Evolutionary conservation across 2,888 invertebrate species (phyloP), one percentile per base, ranked within the genome.

Genomic region (Microplitis deprimator): DNA sequence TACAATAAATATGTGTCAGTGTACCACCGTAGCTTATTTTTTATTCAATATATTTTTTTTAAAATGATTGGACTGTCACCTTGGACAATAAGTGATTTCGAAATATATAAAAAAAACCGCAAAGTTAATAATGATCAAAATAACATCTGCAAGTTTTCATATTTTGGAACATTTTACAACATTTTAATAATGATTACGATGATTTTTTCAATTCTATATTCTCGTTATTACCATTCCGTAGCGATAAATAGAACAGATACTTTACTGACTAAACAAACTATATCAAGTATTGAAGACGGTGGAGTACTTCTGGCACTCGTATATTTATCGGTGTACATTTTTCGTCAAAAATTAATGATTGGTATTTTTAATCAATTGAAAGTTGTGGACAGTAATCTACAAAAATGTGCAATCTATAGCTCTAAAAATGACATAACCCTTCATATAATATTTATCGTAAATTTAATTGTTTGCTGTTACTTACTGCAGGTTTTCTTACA

Each of bases 161-260:
- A 13, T 7, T 13, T 50, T 7, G 50, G 50, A 50, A 10, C 2
- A 13, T 50, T 50, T 5, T 50, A 50, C 50, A 50, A 50, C 50
- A 50, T 50, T 50, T 50, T 50, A 5, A 4, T 50, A 50, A 50
- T 50, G 6, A 50, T 7, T 8, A 10, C 1, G 50, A 50, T 10
- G 13, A 13, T 50, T 50, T 5, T 1, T 4, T 50, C 50, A 50
- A 1, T 50, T 50, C 0, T 10, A 10, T 8, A 50, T 50, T 4
- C 1, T 3, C 1, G 4, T 2, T 20, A 20, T 20, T 0, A 20
- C 2, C 0, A 2, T 1, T 1, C 1, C 20, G 1, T 20, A 20
- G 1, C 20, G 20, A 2, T 20, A 20, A 20, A 20, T 2, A 20
- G 20, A 2, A 20, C 20, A 20, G 20, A 20, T 20, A 2, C 20